These are phyloP conservation scores for Drosophila multiciliata DNA, from an alignment of 2,888 invertebrate species.

Conservation along the genomic window DNA sequence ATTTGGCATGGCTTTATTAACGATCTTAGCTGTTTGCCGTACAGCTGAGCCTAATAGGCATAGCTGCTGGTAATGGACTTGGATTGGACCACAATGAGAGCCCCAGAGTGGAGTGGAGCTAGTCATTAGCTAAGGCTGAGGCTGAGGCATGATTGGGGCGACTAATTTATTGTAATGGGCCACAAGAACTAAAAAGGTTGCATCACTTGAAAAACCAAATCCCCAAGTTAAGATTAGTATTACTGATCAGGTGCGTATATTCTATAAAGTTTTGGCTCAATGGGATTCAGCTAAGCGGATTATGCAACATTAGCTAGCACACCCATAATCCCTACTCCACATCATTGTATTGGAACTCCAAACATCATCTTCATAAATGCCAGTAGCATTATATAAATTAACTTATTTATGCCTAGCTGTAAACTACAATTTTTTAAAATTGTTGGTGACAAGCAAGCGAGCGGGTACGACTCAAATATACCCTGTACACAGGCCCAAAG, in stretches of 20 bases:
- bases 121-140: slow-evolving; percentile 42
- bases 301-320: slow-evolving; percentile 22
- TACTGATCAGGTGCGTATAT: slow-evolving; percentile 11
- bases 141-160: slow-evolving; percentile 35
- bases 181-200: slow-evolving; percentile 2
- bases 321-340: slow-evolving; percentile 10
- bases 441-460: background rate
- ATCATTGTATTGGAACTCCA: slow-evolving; percentile 8
- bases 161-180: slow-evolving; percentile 36
- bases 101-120: slow-evolving; percentile 15
- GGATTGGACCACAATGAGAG: slow-evolving; percentile 28
- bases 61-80: slow-evolving; percentile 44
- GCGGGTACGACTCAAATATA: background rate
- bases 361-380: slow-evolving; percentile 31
- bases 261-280: slow-evolving; percentile 2
- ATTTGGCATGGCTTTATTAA: slow-evolving; percentile 69
- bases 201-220: background rate
- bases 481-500: background rate
- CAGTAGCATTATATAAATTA: slow-evolving; percentile 46
- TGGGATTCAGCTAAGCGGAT: slow-evolving; percentile 39
- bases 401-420: slow-evolving; percentile 53
- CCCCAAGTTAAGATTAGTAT: background rate
- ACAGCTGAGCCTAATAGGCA: slow-evolving; percentile 52
- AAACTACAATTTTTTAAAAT: slow-evolving; percentile 44
- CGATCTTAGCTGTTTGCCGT: slow-evolving; percentile 26